Conservation (phyloP, 2,797 vertebrate species). For the Muscicapa striata region DNA sequence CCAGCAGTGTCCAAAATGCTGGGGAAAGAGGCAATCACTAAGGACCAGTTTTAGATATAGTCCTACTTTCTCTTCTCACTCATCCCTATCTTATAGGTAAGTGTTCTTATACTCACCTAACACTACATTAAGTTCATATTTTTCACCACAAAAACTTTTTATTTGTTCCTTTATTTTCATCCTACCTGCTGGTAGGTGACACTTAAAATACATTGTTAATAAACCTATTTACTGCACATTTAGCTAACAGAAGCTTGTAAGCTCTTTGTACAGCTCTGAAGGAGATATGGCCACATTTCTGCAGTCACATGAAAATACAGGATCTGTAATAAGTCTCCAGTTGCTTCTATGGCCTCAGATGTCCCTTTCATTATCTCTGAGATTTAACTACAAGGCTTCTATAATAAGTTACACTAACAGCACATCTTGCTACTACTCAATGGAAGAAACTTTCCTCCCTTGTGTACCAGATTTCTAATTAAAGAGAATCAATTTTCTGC, state of each 20-base stretch:
- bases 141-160: not conserved
- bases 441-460: not conserved
- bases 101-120: not conserved
- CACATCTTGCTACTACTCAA: not conserved
- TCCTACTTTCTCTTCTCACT: not conserved
- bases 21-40: not conserved
- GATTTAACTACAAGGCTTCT: not conserved
- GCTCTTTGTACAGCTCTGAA: slow-evolving; percentile 11
- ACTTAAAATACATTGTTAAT: not conserved
- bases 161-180: not conserved
- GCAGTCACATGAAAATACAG: not conserved
- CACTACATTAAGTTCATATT: not conserved
- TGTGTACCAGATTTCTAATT: slow-evolving; percentile 33
- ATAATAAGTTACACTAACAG: slow-evolving; percentile 12
- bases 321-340: not conserved
- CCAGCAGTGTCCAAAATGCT: not conserved
- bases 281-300: not conserved
- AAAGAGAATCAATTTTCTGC: slow-evolving; percentile 24
- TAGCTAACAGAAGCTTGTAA: slow-evolving; percentile 24
- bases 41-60: not conserved
- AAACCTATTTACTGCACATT: slow-evolving; percentile 28
- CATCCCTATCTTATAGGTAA: not conserved
- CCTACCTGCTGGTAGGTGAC: not conserved
- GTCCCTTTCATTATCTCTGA: not conserved
- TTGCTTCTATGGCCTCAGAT: not conserved